Percentiles rank a stretch among this genome's conserved stretches.
Conservation (phyloP, 2,888 invertebrate genomes). For the Osedax frankpressi region DNA sequence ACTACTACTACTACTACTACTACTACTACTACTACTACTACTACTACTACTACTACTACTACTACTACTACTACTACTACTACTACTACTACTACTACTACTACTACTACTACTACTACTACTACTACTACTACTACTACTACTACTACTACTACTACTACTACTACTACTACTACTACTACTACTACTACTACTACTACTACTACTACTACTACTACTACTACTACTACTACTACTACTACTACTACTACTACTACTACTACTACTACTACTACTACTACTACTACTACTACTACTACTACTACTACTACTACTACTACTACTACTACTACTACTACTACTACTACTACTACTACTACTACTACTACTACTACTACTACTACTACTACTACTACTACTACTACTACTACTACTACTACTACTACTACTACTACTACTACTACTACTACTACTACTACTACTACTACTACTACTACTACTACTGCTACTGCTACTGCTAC, state of each 20-base stretch:
- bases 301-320: neutral
- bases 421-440: constrained; percentile 8
- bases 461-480: constrained; percentile 9
- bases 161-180: constrained; percentile 14
- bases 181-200: constrained; percentile 13
- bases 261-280: constrained; percentile 14
- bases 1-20: constrained; percentile 5
- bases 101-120: constrained; percentile 16
- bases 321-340: neutral
- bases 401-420: constrained; percentile 8
- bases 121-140: constrained; percentile 16
- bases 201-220: constrained; percentile 16
- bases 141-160: constrained; percentile 16
- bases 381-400: constrained; percentile 13
- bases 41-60: constrained; percentile 7
- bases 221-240: constrained; percentile 17
- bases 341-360: constrained; percentile 11
- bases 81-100: constrained; percentile 13
- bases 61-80: constrained; percentile 10
- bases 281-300: neutral
- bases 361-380: constrained; percentile 12
- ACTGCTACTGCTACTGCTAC: constrained; percentile 11
- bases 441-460: constrained; percentile 3
- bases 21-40: neutral
- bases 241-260: constrained; percentile 9